A percentile compares a stretch with the other conserved stretches of the same genome.
These are phyloP conservation scores for Neocloeon triangulifer DNA, from an alignment of 1,140 invertebrate species.

Conservation along the genomic window DNA sequence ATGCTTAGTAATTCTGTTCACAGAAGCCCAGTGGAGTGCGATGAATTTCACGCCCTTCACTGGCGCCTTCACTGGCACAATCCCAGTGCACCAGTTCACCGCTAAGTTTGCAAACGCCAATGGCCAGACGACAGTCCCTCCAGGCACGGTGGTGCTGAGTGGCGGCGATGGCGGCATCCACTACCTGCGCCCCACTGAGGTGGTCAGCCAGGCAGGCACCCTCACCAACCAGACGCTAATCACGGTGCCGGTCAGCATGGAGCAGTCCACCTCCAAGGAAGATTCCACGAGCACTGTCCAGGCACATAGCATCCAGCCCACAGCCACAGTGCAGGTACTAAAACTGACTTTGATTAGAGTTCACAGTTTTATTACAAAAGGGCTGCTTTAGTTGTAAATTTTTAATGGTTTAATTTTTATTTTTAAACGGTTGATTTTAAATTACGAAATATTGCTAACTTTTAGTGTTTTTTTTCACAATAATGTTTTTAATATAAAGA, in stretches of 20 bases:
- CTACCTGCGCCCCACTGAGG: constrained; percentile 43
- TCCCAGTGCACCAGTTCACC: constrained; percentile 38
- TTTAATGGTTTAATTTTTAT: too few relatives aligned
- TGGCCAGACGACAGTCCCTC: constrained; percentile 15
- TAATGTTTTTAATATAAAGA: too few relatives aligned
- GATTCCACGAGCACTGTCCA: too few relatives aligned
- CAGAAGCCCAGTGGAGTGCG: constrained; percentile 6
- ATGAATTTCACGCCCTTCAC: constrained; percentile 51
- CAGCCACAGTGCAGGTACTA: constrained; percentile 53
- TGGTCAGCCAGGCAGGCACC: constrained; percentile 20
- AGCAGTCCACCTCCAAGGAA: too few relatives aligned
- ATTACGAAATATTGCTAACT: too few relatives aligned
- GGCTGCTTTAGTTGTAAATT: too few relatives aligned
- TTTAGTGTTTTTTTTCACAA: too few relatives aligned
- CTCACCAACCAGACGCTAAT: constrained; percentile 30
- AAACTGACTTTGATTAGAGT: too few relatives aligned
- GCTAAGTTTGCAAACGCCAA: constrained; percentile 37
- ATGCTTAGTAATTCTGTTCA: background rate
- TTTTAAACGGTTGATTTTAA: too few relatives aligned
- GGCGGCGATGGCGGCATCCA: constrained; percentile 47
- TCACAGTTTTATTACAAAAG: too few relatives aligned
- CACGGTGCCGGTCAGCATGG: constrained; percentile 47
- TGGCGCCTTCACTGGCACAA: constrained; percentile 31
- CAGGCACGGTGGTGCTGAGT: constrained; percentile 20
- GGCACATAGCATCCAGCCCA: constrained; percentile 38